Percentiles rank a stretch among this genome's conserved stretches.
Evolutionary conservation across 2,113 vertebrate genomes (phyloP).

Genomic region (Pipra filicauda): DNA sequence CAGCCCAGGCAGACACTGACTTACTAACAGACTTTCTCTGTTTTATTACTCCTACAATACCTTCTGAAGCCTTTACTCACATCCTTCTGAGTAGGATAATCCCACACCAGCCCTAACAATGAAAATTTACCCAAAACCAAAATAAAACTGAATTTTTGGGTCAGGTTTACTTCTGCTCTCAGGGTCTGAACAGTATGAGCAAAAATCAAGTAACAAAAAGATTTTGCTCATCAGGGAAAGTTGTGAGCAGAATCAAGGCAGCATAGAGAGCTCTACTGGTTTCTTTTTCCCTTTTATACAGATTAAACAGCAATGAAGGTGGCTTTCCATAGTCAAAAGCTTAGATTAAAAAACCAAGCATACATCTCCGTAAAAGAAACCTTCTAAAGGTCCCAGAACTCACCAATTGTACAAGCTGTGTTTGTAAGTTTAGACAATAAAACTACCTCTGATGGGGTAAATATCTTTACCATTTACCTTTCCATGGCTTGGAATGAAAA

Average conservation of each 20-base stretch:
- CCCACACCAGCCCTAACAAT: not conserved
- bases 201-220: not conserved
- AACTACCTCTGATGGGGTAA: not conserved
- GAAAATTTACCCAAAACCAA: not conserved
- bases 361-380: not conserved
- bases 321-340: not conserved
- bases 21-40: not conserved
- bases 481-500: not conserved
- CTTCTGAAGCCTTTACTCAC: not conserved
- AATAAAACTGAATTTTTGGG: not conserved
- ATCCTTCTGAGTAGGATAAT: not conserved
- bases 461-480: not conserved
- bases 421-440: not conserved
- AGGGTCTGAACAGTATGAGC: not conserved
- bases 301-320: not conserved
- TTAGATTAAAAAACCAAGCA: not conserved
- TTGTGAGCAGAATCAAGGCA: not conserved
- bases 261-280: not conserved
- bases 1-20: not conserved
- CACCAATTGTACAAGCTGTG: not conserved
- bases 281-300: not conserved
- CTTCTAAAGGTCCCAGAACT: not conserved
- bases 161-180: not conserved
- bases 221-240: not conserved
- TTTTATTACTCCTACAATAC: not conserved